Conservation (phyloP, 2,888 invertebrate genomes). For the Gonocerus acuteangulatus region DNA sequence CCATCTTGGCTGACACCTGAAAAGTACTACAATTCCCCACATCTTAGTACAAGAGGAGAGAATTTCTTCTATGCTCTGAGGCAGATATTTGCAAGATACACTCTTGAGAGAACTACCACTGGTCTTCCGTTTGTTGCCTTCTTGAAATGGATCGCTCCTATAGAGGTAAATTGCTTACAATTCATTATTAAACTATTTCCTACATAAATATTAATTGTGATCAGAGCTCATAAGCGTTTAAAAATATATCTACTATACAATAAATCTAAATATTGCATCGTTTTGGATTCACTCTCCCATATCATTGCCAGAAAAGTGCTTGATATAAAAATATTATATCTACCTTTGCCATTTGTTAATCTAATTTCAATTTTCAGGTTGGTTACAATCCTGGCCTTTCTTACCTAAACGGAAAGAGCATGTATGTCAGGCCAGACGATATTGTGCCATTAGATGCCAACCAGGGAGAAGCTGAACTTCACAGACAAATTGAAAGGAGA, state of each 20-base stretch:
- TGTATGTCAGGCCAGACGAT: conserved; percentile 17
- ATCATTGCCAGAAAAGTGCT: no score
- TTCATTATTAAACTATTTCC: conserved; percentile 1
- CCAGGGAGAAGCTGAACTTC: background rate
- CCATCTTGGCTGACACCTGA: conserved; percentile 43
- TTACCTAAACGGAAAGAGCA: conserved; percentile 18
- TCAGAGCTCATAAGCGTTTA: no score
- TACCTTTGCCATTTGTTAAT: no score
- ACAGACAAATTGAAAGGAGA: conserved; percentile 2
- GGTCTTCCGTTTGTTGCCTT: conserved; percentile 47
- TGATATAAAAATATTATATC: no score
- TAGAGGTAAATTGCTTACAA: conserved; percentile 30
- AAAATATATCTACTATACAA: no score
- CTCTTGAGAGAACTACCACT: conserved; percentile 46
- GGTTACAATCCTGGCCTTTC: conserved; percentile 22
- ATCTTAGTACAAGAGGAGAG: conserved; percentile 35
- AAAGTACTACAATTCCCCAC: conserved; percentile 14
- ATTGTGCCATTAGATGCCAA: background rate
- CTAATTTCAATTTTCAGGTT: conserved; percentile 4
- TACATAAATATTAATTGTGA: no score
- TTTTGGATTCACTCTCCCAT: no score
- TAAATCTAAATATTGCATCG: no score
- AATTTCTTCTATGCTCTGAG: conserved; percentile 53
- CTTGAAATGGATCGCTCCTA: conserved; percentile 46
- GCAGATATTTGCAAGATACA: conserved; percentile 59